phyloP scores from a whole-genome alignment of 2,888 invertebrate species.

The Mactromeris polynyma region DNA sequence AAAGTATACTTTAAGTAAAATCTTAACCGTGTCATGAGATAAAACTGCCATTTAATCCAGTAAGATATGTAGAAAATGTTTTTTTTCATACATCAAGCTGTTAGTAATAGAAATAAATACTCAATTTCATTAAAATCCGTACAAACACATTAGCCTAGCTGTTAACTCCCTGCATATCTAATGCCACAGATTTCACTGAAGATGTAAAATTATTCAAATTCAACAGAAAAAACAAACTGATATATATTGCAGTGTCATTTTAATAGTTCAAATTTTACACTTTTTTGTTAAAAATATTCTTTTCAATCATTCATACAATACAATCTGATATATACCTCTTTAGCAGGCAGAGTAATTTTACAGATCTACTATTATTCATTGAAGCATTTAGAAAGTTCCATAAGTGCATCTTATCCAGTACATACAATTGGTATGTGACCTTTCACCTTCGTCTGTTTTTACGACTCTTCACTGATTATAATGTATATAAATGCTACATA shows the following conservation, averaged over 20 bases:
- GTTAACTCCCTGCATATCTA: not conserved
- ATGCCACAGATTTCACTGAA: not conserved
- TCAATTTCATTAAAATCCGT: too few species aligned
- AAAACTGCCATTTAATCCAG: not conserved
- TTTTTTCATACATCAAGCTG: not conserved
- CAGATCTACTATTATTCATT: not conserved
- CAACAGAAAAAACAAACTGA: slow-evolving; percentile 14
- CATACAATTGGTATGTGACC: not conserved
- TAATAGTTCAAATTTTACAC: slow-evolving; percentile 69
- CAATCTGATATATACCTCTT: not conserved
- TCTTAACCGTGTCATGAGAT: not conserved
- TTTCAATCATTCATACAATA: slow-evolving; percentile 57
- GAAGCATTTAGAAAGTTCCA: not conserved
- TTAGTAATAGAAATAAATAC: too few species aligned
- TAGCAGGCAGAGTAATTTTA: not conserved
- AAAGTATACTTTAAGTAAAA: not conserved
- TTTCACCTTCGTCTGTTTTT: not conserved
- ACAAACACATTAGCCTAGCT: not conserved
- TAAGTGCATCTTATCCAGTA: not conserved
- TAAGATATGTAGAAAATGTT: not conserved
- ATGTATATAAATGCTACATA: slow-evolving; percentile 54
- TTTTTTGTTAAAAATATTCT: slow-evolving; percentile 69
- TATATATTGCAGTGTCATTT: slow-evolving; percentile 64
- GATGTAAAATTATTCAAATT: not conserved
- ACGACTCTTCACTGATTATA: slow-evolving; percentile 3